Conservation (phyloP, 2,797 vertebrate genomes). For the Tragopan temminckii region DNA sequence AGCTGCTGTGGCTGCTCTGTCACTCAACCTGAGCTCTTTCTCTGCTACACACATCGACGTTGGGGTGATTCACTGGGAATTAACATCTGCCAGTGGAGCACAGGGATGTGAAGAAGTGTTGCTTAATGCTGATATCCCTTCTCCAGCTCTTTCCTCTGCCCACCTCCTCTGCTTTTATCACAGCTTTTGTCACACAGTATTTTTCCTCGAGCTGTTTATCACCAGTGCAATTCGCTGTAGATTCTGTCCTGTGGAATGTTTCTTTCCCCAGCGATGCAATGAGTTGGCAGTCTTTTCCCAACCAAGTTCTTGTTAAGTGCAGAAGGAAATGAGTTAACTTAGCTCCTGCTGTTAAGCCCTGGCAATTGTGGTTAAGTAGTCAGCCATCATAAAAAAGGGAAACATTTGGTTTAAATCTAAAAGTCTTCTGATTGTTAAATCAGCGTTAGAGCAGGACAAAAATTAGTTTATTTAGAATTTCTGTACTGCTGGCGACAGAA, state of each 20-base stretch:
- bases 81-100: not conserved
- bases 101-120: not conserved
- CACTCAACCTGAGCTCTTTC: not conserved
- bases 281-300: conserved; percentile 38
- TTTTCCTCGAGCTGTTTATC: not conserved
- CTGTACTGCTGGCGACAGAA: conserved; percentile 57
- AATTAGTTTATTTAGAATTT: conserved; percentile 65
- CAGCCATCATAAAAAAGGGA: conserved; percentile 59
- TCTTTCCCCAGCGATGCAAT: not conserved
- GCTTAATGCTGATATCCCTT: not conserved
- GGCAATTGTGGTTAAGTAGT: conserved; percentile 67
- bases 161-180: not conserved
- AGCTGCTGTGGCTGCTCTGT: not conserved
- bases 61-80: not conserved
- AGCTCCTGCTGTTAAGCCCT: conserved; percentile 71
- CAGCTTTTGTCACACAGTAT: not conserved
- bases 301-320: conserved; percentile 54
- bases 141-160: not conserved
- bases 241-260: not conserved
- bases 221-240: not conserved
- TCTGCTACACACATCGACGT: not conserved
- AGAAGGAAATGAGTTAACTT: conserved; percentile 77
- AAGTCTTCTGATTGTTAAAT: conserved; percentile 68
- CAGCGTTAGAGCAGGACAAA: conserved; percentile 12
- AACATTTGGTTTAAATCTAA: conserved; percentile 76